These are phyloP conservation scores for Pelodiscus sinensis DNA, from an alignment of 2,113 vertebrate species.

Conservation along the genomic window DNA sequence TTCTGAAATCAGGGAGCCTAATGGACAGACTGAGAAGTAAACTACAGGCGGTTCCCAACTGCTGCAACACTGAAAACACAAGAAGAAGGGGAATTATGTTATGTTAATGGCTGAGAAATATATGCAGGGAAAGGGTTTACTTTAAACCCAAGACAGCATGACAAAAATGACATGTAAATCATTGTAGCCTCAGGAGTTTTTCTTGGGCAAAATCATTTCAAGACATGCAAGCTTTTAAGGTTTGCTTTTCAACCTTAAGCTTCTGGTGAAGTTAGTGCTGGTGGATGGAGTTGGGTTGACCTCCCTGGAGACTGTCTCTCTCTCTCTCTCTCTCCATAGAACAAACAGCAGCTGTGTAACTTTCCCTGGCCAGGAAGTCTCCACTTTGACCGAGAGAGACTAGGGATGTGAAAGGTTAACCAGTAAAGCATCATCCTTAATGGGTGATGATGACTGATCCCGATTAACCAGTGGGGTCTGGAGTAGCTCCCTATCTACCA, in stretches of 20 bases:
- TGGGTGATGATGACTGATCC: too few relatives aligned
- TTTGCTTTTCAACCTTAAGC: not conserved
- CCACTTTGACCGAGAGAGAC: not conserved
- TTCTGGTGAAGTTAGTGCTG: not conserved
- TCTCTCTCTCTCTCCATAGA: not conserved
- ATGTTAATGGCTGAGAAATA: not conserved
- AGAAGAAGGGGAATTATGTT: not conserved
- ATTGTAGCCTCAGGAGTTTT: not conserved
- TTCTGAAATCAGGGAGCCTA: rapidly evolving
- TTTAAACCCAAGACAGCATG: not conserved
- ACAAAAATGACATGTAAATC: not conserved
- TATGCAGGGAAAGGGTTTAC: not conserved
- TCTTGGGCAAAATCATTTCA: not conserved
- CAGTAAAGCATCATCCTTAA: too few relatives aligned
- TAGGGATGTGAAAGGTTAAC: too few relatives aligned
- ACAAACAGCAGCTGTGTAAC: not conserved
- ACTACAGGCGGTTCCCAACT: slow-evolving; percentile 15
- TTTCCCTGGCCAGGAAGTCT: not conserved
- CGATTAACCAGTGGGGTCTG: too few relatives aligned
- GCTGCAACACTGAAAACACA: not conserved
- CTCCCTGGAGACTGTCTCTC: not conserved
- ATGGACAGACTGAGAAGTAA: not conserved
- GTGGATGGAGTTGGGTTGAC: not conserved
- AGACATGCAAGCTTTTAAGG: not conserved
- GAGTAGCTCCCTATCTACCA: too few relatives aligned